phyloP scores from a whole-genome alignment of 2,797 vertebrate species.

The Chiloscyllium punctatum region DNA sequence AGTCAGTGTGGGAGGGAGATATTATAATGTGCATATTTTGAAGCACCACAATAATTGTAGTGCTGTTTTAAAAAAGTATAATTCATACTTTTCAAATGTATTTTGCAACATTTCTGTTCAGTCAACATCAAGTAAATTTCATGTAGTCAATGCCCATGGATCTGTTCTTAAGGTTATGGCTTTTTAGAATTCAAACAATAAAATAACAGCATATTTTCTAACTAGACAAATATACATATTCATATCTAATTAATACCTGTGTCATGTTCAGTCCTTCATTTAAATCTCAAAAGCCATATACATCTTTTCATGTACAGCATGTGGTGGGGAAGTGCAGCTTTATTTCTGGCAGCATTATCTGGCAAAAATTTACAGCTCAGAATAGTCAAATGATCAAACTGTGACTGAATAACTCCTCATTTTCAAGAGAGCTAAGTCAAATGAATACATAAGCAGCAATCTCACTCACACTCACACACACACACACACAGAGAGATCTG shows the following conservation, averaged over 20 bases:
- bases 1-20: neutral
- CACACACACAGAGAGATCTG: neutral
- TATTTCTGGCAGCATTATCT: slow-evolving; percentile 7
- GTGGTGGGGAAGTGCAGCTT: neutral
- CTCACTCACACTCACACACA: neutral
- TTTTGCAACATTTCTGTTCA: neutral
- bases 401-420: neutral
- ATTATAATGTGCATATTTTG: neutral
- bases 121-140: neutral
- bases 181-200: neutral
- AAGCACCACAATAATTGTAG: neutral
- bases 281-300: too few relatives aligned
- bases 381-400: neutral
- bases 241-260: neutral
- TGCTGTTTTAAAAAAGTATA: neutral
- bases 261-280: neutral
- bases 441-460: neutral
- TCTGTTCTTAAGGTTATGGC: neutral
- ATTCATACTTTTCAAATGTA: neutral
- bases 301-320: slow-evolving; percentile 1
- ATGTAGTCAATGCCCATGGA: neutral
- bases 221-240: neutral
- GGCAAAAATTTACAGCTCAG: slow-evolving; percentile 19
- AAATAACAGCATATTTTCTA: neutral
- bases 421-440: neutral